Percentiles rank a stretch among this genome's conserved stretches.
These are phyloP conservation scores for Hypselothyrea guttata DNA, from an alignment of 2,888 invertebrate species.

Conservation along the genomic window DNA sequence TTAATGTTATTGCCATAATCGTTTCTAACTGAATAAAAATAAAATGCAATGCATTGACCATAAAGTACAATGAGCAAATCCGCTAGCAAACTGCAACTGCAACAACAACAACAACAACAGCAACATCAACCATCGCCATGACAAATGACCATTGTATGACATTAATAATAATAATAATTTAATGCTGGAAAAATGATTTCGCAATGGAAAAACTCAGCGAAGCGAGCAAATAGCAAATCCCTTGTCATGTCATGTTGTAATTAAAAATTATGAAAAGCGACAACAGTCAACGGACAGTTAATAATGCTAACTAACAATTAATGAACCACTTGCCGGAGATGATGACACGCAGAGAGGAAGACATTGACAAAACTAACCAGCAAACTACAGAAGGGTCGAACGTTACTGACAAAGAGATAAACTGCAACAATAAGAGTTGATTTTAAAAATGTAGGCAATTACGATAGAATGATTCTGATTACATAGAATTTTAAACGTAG, in stretches of 20 bases:
- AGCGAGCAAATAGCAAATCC: conserved; percentile 57
- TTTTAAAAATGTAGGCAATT: not conserved
- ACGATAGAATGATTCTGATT: too few relatives aligned
- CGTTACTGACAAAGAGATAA: too few relatives aligned
- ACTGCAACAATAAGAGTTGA: too few relatives aligned
- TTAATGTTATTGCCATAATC: conserved; percentile 63
- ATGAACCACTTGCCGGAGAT: not conserved
- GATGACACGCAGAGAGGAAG: not conserved
- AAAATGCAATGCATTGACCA: conserved; percentile 65
- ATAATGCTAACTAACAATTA: not conserved
- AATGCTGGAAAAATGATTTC: conserved; percentile 61
- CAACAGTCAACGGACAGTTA: conserved; percentile 22
- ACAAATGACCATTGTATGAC: conserved; percentile 74
- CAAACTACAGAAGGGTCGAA: too few relatives aligned
- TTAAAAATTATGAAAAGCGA: conserved; percentile 61
- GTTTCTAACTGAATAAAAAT: conserved; percentile 66
- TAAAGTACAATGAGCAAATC: conserved; percentile 58
- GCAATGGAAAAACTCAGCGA: conserved; percentile 60
- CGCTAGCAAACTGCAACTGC: conserved; percentile 22
- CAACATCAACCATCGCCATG: conserved; percentile 50
- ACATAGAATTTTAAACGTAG: too few relatives aligned
- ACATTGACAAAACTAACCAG: too few relatives aligned
- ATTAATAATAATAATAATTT: conserved; percentile 75
- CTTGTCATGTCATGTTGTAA: conserved; percentile 75
- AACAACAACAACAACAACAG: conserved; percentile 24